These are phyloP conservation scores for Lynx canadensis DNA, from an alignment of 2,113 vertebrate species.

Conservation along the genomic window DNA sequence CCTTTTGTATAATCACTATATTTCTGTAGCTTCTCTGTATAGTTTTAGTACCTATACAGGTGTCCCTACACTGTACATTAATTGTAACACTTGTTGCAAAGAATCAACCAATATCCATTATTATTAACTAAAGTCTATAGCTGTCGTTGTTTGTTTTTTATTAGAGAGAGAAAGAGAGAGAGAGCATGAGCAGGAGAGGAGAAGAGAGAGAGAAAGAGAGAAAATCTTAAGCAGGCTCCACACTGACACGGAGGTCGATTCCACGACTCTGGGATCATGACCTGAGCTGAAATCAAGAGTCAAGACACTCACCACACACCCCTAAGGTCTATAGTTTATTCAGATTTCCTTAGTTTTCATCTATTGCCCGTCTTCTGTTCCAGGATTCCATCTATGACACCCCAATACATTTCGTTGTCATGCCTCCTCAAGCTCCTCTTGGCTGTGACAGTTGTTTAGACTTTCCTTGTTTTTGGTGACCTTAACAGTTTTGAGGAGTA, in stretches of 20 bases:
- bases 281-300: no score
- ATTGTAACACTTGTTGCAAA: neutral
- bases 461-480: neutral
- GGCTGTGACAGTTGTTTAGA: neutral
- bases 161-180: no score
- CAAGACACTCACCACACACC: no score
- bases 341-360: neutral
- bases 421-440: neutral
- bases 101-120: neutral
- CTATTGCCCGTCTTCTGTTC: neutral
- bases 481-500: neutral
- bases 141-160: no score
- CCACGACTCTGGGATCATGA: no score
- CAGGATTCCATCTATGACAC: neutral
- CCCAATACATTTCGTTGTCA: neutral
- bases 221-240: no score
- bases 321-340: neutral
- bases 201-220: no score
- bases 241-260: no score
- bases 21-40: neutral
- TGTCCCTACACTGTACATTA: neutral
- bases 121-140: neutral
- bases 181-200: no score
- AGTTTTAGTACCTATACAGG: neutral
- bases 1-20: neutral